phyloP scores from a whole-genome alignment of 1,140 invertebrate species.

The Caerostris darwini region DNA sequence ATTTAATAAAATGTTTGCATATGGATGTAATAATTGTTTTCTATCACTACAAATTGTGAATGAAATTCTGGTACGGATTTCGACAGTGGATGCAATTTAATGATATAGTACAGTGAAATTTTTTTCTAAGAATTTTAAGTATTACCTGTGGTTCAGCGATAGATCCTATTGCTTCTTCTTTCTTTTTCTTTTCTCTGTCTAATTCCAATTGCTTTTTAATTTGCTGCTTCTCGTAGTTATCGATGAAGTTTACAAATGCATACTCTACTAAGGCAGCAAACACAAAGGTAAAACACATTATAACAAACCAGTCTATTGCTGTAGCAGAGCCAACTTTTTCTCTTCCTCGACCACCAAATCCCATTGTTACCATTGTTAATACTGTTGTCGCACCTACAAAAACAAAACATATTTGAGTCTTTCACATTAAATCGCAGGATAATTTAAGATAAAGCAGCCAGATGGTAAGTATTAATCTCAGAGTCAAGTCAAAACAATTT shows the following conservation, averaged over 20 bases:
- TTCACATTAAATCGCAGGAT: too few species aligned
- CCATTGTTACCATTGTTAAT: constrained; percentile 85
- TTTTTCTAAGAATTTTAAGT: not conserved
- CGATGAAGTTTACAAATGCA: constrained; percentile 85
- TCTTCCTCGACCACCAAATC: constrained; percentile 84
- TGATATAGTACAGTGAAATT: too few species aligned
- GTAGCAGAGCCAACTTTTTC: constrained; percentile 85
- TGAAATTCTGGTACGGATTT: too few species aligned
- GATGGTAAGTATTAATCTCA: too few species aligned
- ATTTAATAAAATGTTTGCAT: too few species aligned
- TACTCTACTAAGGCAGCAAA: constrained; percentile 86
- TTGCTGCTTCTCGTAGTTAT: constrained; percentile 82
- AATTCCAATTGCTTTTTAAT: constrained; percentile 80
- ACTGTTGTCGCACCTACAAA: constrained; percentile 85
- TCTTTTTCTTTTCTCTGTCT: constrained; percentile 79
- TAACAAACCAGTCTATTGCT: constrained; percentile 86
- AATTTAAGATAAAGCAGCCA: too few species aligned
- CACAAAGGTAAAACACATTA: constrained; percentile 85
- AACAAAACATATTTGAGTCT: not conserved
- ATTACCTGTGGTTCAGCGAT: constrained; percentile 62
- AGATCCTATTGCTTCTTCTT: constrained; percentile 79
- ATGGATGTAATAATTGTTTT: too few species aligned
- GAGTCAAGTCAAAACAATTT: too few species aligned
- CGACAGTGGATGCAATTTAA: too few species aligned
- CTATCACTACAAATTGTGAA: too few species aligned